Base-by-base conservation (phyloP, 2,888 invertebrate species). In the Odontomyia ornata region DNA sequence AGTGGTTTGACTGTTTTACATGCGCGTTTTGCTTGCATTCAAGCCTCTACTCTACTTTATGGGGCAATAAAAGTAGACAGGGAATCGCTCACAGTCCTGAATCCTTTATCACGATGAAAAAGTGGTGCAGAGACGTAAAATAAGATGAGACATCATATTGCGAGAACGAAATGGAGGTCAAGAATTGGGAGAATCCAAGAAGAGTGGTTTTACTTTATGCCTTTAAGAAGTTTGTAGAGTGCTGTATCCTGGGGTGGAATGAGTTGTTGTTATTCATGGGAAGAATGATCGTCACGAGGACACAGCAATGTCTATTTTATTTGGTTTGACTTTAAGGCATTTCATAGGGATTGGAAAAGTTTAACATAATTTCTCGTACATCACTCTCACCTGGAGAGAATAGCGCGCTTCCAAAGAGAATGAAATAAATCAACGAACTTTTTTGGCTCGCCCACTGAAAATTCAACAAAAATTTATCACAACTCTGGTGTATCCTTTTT, bases 71-170 rank as follows among this genome's bases (percentile, higher is more conserved):
- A 15, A 43, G 36, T 47, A 46, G 69, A 47, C 69, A 23, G 23
- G 25, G 23, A 46, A 47, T 46, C 69, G 23, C 46, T 69, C 46
- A 46, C 11, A 25, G 23, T 47, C 13, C 4, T 46, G 25, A 69
- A 69, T 69, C 69, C 69, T 69, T 69, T 46, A 60, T 60, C 1
- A 23, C 4, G 18, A 60, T 60, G 1, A 25, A 60, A 60, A 25
- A 60, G 60, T 23, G 60, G 52, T 52, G 52, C 52, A 52, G 52
- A 52, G 52, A 18, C 52, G 52, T 18, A 60, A 60, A 21, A 60
- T 60, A 60, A 60, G 57, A 60, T 60, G 57, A 60, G 57, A 25
- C 57, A 60, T 18, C 57, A 60, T 13, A 60, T 60, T 5, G 18
- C 23, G 2, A 60, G 57, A 25, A 60, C 18, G 18, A 23, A 25